A percentile compares a stretch with the other conserved stretches of the same genome.
Conservation (phyloP, 2,113 vertebrate genomes). For the Xyrauchen texanus region DNA sequence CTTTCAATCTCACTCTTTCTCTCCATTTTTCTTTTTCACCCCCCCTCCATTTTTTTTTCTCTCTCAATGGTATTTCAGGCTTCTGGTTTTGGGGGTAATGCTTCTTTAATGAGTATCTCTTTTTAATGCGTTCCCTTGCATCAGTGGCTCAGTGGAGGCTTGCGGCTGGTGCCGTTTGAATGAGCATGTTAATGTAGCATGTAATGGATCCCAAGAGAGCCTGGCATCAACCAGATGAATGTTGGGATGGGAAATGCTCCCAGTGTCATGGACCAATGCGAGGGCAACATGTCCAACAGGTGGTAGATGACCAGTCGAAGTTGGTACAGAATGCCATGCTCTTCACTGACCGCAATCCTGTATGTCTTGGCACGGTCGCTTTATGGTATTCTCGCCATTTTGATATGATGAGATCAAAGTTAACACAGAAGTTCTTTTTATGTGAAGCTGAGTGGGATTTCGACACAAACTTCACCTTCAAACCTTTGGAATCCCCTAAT, state of each 20-base stretch:
- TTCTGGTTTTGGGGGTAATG: slow-evolving; percentile 58
- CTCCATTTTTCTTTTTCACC: slow-evolving; percentile 6
- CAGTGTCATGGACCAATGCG: not conserved
- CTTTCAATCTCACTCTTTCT: slow-evolving; percentile 10
- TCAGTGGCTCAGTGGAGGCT: slow-evolving; percentile 35
- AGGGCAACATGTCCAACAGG: not conserved
- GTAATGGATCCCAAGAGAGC: slow-evolving; percentile 57
- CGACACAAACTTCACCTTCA: slow-evolving; percentile 33
- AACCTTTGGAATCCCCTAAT: slow-evolving; percentile 38
- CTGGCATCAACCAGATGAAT: slow-evolving; percentile 18
- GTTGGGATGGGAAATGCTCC: slow-evolving; percentile 17
- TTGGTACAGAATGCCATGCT: slow-evolving; percentile 5
- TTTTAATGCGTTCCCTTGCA: slow-evolving; percentile 58
- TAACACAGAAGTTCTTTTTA: slow-evolving; percentile 36
- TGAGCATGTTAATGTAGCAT: slow-evolving; percentile 59
- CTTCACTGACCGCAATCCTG: not conserved
- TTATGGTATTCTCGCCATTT: not conserved
- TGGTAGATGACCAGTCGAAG: slow-evolving; percentile 1
- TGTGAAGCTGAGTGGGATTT: slow-evolving; percentile 46
- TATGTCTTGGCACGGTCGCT: slow-evolving; percentile 12
- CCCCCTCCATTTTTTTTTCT: too few relatives aligned
- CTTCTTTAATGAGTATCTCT: slow-evolving; percentile 64
- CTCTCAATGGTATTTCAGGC: slow-evolving; percentile 39
- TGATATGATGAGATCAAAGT: slow-evolving; percentile 35
- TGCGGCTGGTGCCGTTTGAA: slow-evolving; percentile 52